phyloP scores from a whole-genome alignment of 2,113 vertebrate genomes.

The Acanthisitta chloris region DNA sequence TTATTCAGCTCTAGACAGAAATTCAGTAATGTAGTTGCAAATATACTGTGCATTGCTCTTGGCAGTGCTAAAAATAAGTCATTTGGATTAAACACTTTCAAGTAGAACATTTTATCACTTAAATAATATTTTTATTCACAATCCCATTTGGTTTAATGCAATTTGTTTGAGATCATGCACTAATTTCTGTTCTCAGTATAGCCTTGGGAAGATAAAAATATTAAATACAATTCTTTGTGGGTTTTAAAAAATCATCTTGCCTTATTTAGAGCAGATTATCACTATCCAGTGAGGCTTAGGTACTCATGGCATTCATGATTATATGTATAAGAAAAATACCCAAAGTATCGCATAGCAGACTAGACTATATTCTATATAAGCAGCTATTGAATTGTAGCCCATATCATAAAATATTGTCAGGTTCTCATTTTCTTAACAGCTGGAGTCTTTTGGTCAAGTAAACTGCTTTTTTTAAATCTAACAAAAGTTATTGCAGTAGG shows the following conservation, averaged over 20 bases:
- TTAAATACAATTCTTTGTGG: background rate
- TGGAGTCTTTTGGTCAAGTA: background rate
- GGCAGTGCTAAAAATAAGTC: constrained; percentile 48
- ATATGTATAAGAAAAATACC: background rate
- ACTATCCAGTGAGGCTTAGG: background rate
- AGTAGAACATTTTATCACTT: constrained; percentile 36
- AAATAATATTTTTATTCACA: constrained; percentile 48
- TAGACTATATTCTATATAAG: background rate
- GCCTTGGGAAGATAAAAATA: constrained; percentile 1
- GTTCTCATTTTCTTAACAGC: background rate
- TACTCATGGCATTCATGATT: background rate
- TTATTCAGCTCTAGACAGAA: background rate
- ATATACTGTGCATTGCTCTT: constrained; percentile 31
- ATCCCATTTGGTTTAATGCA: constrained; percentile 33
- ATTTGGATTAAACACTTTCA: constrained; percentile 47
- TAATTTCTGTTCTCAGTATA: constrained; percentile 25
- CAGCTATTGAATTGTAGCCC: background rate
- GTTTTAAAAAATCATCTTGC: background rate
- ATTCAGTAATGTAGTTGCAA: constrained; percentile 21
- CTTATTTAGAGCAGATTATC: constrained; percentile 11
- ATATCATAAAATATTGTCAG: background rate
- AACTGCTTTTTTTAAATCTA: background rate
- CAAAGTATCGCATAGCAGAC: background rate
- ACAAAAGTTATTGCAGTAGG: background rate
- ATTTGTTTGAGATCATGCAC: constrained; percentile 11